phyloP scores from a whole-genome alignment of 1,140 invertebrate species.

The Monomorium pharaonis region DNA sequence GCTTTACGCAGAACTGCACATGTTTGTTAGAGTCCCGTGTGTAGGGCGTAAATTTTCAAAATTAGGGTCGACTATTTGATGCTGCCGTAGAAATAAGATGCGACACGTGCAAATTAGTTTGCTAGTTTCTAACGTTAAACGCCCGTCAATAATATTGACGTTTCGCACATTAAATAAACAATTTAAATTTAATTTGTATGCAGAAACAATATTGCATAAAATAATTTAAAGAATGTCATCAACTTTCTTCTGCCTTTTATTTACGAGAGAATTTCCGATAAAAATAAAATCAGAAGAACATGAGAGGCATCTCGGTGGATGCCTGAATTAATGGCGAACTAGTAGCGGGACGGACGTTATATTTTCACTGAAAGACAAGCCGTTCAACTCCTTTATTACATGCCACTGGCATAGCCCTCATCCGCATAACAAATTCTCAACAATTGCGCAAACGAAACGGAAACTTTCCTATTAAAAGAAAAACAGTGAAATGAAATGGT shows the following conservation, averaged over 20 bases:
- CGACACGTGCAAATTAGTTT: neutral
- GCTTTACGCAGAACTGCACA: neutral
- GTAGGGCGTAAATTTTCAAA: neutral
- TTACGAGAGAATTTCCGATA: slow-evolving; percentile 22
- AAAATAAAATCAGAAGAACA: neutral
- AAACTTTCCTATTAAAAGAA: neutral
- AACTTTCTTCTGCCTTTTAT: neutral
- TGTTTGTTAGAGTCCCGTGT: neutral
- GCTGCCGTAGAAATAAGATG: neutral
- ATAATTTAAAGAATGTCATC: neutral
- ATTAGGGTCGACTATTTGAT: neutral
- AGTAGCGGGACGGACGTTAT: neutral
- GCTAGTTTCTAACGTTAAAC: neutral
- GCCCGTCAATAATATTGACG: neutral
- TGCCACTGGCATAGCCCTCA: neutral
- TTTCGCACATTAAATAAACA: neutral
- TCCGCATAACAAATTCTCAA: slow-evolving; percentile 2
- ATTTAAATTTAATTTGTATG: neutral
- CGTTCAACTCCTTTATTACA: slow-evolving; percentile 6
- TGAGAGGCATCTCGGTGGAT: neutral
- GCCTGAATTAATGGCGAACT: slow-evolving; percentile 15
- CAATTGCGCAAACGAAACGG: slow-evolving; percentile 3
- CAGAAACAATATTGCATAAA: neutral
- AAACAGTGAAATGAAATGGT: neutral
- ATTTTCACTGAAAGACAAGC: neutral